Base-by-base conservation (phyloP, 2,113 vertebrate genomes). In the Lycaon pictus region DNA sequence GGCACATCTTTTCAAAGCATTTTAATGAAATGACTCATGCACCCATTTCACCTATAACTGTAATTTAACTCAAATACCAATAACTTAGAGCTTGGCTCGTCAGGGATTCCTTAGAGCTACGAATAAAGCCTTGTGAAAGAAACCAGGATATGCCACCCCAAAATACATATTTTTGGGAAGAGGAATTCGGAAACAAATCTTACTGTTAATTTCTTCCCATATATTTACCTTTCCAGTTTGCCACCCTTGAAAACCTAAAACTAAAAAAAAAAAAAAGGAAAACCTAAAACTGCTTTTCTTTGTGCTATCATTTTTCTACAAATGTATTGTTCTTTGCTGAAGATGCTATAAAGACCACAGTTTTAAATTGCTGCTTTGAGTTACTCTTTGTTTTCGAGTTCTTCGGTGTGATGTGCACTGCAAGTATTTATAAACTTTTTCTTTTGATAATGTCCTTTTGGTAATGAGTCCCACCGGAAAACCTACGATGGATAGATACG, bases 211-310 rank as follows among this genome's bases (percentile, higher is more conserved):
- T 51, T 83, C 58, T 67, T 76, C 29, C 35, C 67, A 83, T 25
- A 35, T 51, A 65, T 83, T 83, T 60, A 77, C 29, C 43, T 43
- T 25, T 27, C 55, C 48, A 48, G 35, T 83, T 76, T 83, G 35
- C 76, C 2, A 2, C 48, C 48, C 35, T 83, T 25, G 29, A 23
- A 76, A 93, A 25, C 69, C 12, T 93, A 58, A 76, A 96, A 51
- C 77, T 58, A 43, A 43, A 43, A 43, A 7, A 43, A 43, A 43
- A 43, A 7, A 1, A 43, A 43, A 43, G 1, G 7, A 43, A 43
- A 43, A 25, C 69, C 12, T 93, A 58, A 76, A 96, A 51, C 77
- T 58, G 48, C 65, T 60, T 65, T 96, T 53, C 62, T 91, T 84
- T 43, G 19, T 72, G 63, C 17, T 58, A 4, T 88, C n/a, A 63